These are phyloP conservation scores for Eremophila alpestris DNA, from an alignment of 2,797 vertebrate species.

Conservation along the genomic window DNA sequence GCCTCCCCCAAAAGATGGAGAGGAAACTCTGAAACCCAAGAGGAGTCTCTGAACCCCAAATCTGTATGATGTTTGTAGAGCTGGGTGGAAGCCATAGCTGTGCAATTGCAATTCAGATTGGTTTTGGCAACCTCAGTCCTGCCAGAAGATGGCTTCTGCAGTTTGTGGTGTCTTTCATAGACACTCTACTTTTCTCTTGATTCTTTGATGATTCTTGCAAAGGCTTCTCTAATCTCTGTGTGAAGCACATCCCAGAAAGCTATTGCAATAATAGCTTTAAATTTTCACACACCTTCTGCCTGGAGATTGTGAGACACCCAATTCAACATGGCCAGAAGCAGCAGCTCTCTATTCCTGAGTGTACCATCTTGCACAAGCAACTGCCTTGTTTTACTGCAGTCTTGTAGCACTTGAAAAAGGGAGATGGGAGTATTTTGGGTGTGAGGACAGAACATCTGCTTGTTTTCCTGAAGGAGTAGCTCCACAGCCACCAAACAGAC, in stretches of 20 bases:
- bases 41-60: neutral
- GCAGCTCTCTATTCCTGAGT: neutral
- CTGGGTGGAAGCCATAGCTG: neutral
- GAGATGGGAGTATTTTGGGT: neutral
- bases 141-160: neutral
- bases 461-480: neutral
- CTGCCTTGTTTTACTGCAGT: neutral
- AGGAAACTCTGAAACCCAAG: neutral
- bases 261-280: neutral
- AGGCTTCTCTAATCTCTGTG: neutral
- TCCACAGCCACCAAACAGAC: neutral
- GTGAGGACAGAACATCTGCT: neutral
- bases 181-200: neutral
- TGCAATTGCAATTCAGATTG: neutral
- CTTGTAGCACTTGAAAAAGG: neutral
- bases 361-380: fast-evolving
- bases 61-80: neutral
- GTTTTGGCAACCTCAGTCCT: neutral
- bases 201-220: neutral
- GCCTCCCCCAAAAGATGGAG: neutral
- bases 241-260: neutral
- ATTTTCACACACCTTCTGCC: neutral
- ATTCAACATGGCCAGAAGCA: neutral
- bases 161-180: neutral
- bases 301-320: neutral